Percentiles rank a stretch among this genome's conserved stretches.
These are phyloP conservation scores for Eclectus roratus DNA, from an alignment of 2,113 vertebrate genomes.

Conservation along the genomic window DNA sequence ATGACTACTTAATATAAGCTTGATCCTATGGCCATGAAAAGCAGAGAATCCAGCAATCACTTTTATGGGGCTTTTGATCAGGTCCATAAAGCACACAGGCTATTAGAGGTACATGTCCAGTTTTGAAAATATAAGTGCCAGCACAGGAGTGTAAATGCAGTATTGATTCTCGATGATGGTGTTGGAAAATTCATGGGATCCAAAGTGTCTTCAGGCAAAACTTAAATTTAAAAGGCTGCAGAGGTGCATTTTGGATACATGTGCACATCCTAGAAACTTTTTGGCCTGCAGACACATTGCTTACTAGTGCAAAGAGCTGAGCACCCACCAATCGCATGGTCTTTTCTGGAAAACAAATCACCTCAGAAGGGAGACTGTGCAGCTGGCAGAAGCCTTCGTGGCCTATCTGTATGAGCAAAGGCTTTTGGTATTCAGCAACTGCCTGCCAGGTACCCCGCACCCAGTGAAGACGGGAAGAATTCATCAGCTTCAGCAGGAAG, in stretches of 20 bases:
- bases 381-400: neutral
- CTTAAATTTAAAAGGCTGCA: neutral
- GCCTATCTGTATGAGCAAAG: fast-evolving
- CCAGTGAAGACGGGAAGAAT: neutral
- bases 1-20: neutral
- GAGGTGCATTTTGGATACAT: neutral
- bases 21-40: neutral
- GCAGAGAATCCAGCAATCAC: neutral
- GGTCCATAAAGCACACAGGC: neutral
- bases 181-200: neutral
- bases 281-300: neutral
- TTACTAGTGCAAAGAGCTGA: neutral
- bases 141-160: neutral
- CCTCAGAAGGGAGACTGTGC: neutral
- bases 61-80: neutral
- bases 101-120: neutral
- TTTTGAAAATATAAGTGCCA: neutral
- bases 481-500: neutral
- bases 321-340: neutral
- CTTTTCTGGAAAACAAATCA: neutral
- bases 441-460: neutral
- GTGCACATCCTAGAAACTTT: neutral
- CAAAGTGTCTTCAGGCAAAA: neutral
- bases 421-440: neutral
- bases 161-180: neutral